Evolutionary conservation across 2,113 vertebrate species (phyloP), one percentile per base, ranked within the genome.

Genomic region (Rhabdomys dilectus): DNA sequence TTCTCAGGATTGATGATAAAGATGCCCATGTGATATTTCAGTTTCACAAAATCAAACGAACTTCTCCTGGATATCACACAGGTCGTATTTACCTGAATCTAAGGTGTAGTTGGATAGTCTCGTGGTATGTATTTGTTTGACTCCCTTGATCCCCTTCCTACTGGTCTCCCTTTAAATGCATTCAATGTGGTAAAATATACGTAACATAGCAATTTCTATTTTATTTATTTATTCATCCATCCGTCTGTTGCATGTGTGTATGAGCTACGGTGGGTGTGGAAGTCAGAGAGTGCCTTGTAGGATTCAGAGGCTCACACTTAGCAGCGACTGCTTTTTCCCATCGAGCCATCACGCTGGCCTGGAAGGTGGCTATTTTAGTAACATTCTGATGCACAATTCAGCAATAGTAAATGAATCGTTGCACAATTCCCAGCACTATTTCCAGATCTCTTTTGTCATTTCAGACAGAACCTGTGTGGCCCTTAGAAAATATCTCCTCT

Each of bases 1-100:
- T 7, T 36, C 29, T 53, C 36, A 68, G 39, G 16, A 56, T 22
- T 88, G 58, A 85, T 64, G 58, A 10, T 29, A 45, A 64, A 66
- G 60, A 86, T 16, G 21, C 26, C 60, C 29, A 29, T 9, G 60
- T 66, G 45, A 45, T 39, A 53, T 88, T 53, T n/a, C 66, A 72
- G 45, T 53, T 72, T 92, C n/a, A 87, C 60, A 39, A 88, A 64
- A 48, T 1, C 26, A 45, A 84, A 34, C 9, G 17, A 48, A 21
- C 62, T 36, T 64, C 39, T 17, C 60, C 24, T 7, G 36, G 51
- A 72, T 91, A 72, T 64, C 75, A 7, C 3, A 58, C 21, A 22
- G 24, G 48, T 73, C n/a, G 10, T 66, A 70, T 24, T 94, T 60
- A 64, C 66, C n/a, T 89, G 87, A 91, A 68, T 77, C 94, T 92